Evolutionary conservation across 2,797 vertebrate genomes (phyloP), one percentile per base, ranked within the genome.

Genomic region (Prionace glauca): DNA sequence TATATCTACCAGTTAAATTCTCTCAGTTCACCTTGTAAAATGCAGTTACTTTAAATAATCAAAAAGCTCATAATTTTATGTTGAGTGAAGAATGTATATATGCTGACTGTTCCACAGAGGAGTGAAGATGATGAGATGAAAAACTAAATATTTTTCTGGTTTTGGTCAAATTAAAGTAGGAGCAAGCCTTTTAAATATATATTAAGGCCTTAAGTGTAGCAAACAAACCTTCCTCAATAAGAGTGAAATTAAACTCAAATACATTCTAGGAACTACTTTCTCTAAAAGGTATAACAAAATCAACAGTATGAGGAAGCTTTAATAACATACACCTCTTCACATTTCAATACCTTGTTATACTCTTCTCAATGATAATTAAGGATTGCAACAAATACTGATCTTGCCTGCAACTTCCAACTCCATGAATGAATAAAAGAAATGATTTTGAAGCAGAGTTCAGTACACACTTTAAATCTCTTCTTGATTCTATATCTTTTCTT

Each of bases 401-500:
- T 77, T 77, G 67, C 67, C 29, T 29, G 72, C 11, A 29, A 77
- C 72, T 12, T 29, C 32, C 10, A 32, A 77, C 11, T 10, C 72
- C 72, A 77, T 32, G 29, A 77, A 77, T 3, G 2, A 77, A 77
- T n/a, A 77, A 32, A 74, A 74, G n/a, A 92, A 92, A 65, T 92
- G 36, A 69, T 92, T 69, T 92, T 69, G 65, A 92, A 92, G 65
- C 90, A 11, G 20, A 92, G 65, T 92, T 92, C 65, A n/a, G 41
- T 56, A 56, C 50, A 11, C 93, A 60, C 71, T 74, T 95, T 4
- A 95, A 95, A 95, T 50, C 69, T 29, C 29, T 77, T 41, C 65
- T 95, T 95, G 74, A 95, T 94, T 94, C 93, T 74, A 74, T 94
- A 97, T 97, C 97, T 97, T 96, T 36, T 97, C 96, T 97, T 96